Percentiles rank a stretch among this genome's conserved stretches.
Evolutionary conservation across 2,113 vertebrate genomes (phyloP).

Genomic region (Nycticorax nycticorax): DNA sequence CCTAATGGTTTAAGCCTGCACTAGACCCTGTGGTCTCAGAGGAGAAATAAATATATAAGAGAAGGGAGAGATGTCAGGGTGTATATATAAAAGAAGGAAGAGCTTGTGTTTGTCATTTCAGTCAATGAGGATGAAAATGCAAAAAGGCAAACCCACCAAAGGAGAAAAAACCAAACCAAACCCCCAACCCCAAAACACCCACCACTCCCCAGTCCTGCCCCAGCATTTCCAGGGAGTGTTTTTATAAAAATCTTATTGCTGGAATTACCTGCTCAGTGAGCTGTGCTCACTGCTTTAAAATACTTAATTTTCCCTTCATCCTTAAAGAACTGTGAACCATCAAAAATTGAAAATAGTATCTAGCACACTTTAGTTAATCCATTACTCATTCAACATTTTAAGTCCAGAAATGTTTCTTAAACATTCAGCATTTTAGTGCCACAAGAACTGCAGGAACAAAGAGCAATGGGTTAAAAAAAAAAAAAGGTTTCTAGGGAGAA

Average conservation of each 20-base stretch:
- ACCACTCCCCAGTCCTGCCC: not conserved
- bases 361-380: not conserved
- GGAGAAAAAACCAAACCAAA: not conserved
- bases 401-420: not conserved
- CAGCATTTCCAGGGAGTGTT: not conserved
- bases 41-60: not conserved
- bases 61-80: not conserved
- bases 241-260: not conserved
- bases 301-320: not conserved
- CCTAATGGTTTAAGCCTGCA: not conserved
- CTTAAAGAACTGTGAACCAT: not conserved
- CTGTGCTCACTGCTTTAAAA: not conserved
- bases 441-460: not conserved
- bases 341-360: not conserved
- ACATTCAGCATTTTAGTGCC: not conserved
- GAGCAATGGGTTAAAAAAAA: too few relatives aligned
- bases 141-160: not conserved
- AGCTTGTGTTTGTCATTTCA: not conserved
- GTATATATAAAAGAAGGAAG: not conserved
- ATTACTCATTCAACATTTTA: not conserved
- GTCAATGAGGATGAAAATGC: not conserved
- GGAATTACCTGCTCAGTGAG: not conserved
- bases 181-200: rapidly evolving
- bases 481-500: not conserved
- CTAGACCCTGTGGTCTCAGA: not conserved